Base-by-base conservation (phyloP, 2,113 vertebrate genomes). In the Hepsetus odoe region DNA sequence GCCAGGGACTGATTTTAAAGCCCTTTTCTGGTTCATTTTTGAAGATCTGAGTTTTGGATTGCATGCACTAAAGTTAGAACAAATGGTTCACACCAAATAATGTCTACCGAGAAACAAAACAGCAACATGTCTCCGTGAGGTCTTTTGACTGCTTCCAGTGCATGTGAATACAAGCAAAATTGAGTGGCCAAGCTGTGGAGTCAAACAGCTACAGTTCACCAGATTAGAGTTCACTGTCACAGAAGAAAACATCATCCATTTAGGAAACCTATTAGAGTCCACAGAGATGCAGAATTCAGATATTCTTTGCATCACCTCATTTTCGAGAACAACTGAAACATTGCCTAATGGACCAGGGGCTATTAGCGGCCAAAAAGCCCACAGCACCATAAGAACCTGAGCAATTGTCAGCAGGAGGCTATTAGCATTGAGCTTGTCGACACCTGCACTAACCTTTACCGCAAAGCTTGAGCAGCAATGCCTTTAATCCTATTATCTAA, bases 361-460 rank as follows among this genome's bases (percentile, higher is more conserved):
- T 76, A 80, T 77, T 76, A 80, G 61, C 35, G 8, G 22, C 28
- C 64, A 46, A 46, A 44, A 55, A 55, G 65, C 62, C n/a, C 24
- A 33, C 14, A 53, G 42, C 20, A 12, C 61, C 10, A 10, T 40
- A 81, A 72, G 42, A 46, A 64, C 26, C 42, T 4, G 10, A 28
- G 38, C 40, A 35, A 38, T 32, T 13, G 5, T n/a, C 71, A 72
- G 74, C 82, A 69, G 72, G 80, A 56, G 80, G 76, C 56, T 59
- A 76, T 81, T 84, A 75, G 74, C 76, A 56, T 51, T 59, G 56
- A 70, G 66, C 80, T 24, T 64, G 61, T 80, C 58, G 74, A 80
- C 86, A 81, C 80, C 84, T 82, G 72, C 68, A 20, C 66, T 65
- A 77, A 76, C 55, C 67, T 68, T 79, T 69, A 84, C 70, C 55